phyloP scores from a whole-genome alignment of 2,888 invertebrate species.

The Zeuzera pyrina region DNA sequence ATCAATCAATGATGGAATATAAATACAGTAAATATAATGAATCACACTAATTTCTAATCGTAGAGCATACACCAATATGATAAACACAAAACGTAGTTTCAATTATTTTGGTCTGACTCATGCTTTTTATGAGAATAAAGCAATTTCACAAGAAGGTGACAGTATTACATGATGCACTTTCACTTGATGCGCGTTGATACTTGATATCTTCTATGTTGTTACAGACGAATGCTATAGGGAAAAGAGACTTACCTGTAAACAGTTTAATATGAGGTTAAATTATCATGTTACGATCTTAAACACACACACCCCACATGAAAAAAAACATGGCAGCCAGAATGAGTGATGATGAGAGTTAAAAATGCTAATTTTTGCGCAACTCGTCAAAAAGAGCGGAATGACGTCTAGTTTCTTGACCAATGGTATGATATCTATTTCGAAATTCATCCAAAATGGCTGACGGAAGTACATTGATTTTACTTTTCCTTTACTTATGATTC shows the following conservation, averaged over 20 bases:
- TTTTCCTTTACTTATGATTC: constrained; percentile 37
- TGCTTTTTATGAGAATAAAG: constrained; percentile 36
- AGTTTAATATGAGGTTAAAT: constrained; percentile 60
- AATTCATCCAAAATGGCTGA: constrained; percentile 54
- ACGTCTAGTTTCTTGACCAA: constrained; percentile 57
- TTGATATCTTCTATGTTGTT: constrained; percentile 13
- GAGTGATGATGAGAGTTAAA: constrained; percentile 55
- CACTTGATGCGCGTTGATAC: constrained; percentile 45
- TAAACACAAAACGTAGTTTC: constrained; percentile 24
- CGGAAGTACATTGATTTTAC: constrained; percentile 30
- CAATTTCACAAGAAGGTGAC: constrained; percentile 68
- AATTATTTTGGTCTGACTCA: constrained; percentile 40
- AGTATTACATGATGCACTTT: constrained; percentile 73
- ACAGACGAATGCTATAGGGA: constrained; percentile 26
- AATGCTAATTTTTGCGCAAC: constrained; percentile 64
- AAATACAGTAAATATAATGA: neutral
- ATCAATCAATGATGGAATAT: constrained; percentile 8
- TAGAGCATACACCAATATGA: constrained; percentile 26
- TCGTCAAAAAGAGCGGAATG: constrained; percentile 58
- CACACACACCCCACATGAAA: constrained; percentile 79
- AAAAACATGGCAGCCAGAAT: constrained; percentile 83
- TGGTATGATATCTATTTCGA: constrained; percentile 35
- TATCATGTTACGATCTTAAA: constrained; percentile 60
- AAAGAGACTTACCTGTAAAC: constrained; percentile 53
- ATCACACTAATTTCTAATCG: constrained; percentile 18